Percentiles rank a stretch among this genome's conserved stretches.
phyloP scores from a whole-genome alignment of 2,888 invertebrate species.

The Lithodes maja region DNA sequence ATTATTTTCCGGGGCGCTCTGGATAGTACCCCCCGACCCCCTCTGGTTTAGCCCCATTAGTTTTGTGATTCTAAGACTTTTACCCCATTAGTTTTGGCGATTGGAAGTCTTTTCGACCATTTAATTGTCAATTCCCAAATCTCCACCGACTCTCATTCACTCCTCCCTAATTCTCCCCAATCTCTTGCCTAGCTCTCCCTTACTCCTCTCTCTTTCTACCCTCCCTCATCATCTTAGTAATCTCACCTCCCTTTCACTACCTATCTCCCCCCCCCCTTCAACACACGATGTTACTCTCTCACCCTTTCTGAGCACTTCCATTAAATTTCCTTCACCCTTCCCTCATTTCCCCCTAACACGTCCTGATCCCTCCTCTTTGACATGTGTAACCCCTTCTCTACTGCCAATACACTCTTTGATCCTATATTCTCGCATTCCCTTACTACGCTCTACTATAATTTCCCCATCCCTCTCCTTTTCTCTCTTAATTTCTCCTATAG shows the following conservation, averaged over 20 bases:
- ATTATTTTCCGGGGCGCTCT: not conserved
- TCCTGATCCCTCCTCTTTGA: not conserved
- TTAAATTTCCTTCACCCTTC: not conserved
- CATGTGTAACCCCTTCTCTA: not conserved
- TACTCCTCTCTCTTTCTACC: not conserved
- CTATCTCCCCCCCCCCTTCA: not conserved
- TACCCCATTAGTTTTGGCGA: too few species aligned
- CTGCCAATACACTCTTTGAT: not conserved
- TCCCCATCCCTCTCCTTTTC: not conserved
- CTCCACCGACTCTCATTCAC: not conserved
- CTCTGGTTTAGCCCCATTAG: too few species aligned
- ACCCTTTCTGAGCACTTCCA: not conserved
- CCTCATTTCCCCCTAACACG: not conserved
- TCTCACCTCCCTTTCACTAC: not conserved
- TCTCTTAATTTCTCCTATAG: not conserved
- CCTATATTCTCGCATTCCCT: not conserved
- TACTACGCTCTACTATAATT: not conserved
- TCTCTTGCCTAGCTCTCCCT: not conserved
- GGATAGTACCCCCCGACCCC: not conserved
- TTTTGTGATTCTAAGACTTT: too few species aligned
- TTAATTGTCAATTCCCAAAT: too few species aligned
- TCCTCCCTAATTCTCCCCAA: not conserved
- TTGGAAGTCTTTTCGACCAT: too few species aligned
- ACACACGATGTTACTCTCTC: not conserved
- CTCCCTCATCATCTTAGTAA: not conserved